Percentiles rank a stretch among this genome's conserved stretches.
These are phyloP conservation scores for Acronicta leporina DNA, from an alignment of 2,888 invertebrate genomes.

Conservation along the genomic window DNA sequence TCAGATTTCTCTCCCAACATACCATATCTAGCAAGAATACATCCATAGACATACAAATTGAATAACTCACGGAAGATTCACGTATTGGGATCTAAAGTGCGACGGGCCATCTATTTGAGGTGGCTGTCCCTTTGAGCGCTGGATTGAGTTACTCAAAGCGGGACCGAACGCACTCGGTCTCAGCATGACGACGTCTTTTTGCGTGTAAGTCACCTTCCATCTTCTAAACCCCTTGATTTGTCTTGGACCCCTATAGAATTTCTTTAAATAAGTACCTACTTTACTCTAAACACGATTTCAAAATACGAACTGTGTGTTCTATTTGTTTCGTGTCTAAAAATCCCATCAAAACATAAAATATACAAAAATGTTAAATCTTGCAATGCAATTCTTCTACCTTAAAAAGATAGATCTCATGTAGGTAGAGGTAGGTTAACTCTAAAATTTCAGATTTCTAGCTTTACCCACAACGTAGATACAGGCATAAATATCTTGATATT, in stretches of 20 bases:
- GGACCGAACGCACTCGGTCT: slow-evolving; percentile 57
- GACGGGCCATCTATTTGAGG: slow-evolving; percentile 83
- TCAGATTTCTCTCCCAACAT: neutral
- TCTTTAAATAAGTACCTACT: slow-evolving; percentile 16
- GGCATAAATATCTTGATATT: no score
- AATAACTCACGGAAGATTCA: slow-evolving; percentile 86
- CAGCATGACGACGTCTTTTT: slow-evolving; percentile 60
- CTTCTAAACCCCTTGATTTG: slow-evolving; percentile 50
- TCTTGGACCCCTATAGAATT: slow-evolving; percentile 18
- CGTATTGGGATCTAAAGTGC: slow-evolving; percentile 78
- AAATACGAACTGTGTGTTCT: neutral
- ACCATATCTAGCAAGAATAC: slow-evolving; percentile 56
- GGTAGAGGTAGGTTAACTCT: no score
- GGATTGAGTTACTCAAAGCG: slow-evolving; percentile 75
- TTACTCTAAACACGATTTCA: slow-evolving; percentile 16
- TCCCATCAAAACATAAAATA: no score
- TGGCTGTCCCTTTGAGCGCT: slow-evolving; percentile 78
- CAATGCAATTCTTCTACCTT: no score
- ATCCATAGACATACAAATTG: slow-evolving; percentile 79
- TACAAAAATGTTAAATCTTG: no score
- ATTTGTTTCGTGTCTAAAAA: neutral
- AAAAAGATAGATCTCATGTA: no score
- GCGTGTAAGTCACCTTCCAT: slow-evolving; percentile 39
- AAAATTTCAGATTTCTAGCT: no score
- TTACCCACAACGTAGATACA: no score